These are phyloP conservation scores for Coenobita brevimanus DNA, from an alignment of 1,140 invertebrate species.

Conservation along the genomic window DNA sequence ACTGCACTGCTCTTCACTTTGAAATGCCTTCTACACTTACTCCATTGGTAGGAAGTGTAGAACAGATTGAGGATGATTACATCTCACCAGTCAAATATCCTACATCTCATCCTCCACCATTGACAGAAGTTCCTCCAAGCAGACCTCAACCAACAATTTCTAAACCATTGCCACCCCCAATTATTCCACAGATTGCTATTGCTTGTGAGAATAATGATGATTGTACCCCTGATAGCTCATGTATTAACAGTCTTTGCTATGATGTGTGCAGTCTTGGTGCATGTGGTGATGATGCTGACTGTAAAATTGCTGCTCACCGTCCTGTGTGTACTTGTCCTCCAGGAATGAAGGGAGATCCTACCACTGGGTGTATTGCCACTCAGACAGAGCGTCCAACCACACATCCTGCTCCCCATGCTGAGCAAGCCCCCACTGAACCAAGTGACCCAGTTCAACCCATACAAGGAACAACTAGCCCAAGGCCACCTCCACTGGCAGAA, in stretches of 20 bases:
- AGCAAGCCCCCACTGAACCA: neutral
- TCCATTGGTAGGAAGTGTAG: neutral
- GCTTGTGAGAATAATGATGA: too few relatives aligned
- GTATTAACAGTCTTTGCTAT: constrained; percentile 49
- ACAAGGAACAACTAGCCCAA: neutral
- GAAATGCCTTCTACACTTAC: neutral
- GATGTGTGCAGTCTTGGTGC: constrained; percentile 44
- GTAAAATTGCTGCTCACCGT: constrained; percentile 72
- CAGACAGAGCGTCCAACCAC: constrained; percentile 34
- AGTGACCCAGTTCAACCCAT: constrained; percentile 29
- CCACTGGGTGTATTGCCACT: constrained; percentile 10
- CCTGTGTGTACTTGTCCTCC: constrained; percentile 78
- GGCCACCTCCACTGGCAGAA: neutral
- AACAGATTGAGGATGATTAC: neutral
- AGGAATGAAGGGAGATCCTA: constrained; percentile 61
- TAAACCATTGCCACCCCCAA: too few relatives aligned
- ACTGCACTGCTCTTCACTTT: constrained; percentile 40
- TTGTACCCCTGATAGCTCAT: too few relatives aligned
- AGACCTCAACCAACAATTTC: too few relatives aligned
- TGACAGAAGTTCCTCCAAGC: too few relatives aligned
- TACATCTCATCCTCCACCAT: too few relatives aligned
- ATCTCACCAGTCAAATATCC: constrained; percentile 13
- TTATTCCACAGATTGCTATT: too few relatives aligned
- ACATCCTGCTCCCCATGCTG: constrained; percentile 72
- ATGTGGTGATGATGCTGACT: constrained; percentile 42